Evolutionary conservation across 2,113 vertebrate species (phyloP).

Genomic region (Martes martes): DNA sequence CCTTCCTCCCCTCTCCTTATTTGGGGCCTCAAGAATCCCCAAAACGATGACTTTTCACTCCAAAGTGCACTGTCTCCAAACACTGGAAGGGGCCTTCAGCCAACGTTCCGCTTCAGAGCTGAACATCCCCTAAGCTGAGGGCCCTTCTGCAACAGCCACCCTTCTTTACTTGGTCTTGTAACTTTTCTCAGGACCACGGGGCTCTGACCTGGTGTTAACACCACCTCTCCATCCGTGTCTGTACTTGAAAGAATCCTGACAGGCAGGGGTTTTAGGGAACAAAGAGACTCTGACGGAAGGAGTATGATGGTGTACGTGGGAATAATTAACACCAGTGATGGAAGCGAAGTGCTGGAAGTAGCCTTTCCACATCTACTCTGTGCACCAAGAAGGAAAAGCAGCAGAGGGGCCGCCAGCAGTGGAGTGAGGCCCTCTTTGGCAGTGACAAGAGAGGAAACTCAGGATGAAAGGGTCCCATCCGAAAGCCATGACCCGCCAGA

Average conservation of each 20-base stretch:
- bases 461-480: neutral
- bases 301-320: slow-evolving; percentile 6
- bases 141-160: neutral
- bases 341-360: slow-evolving; percentile 63
- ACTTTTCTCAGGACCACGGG: neutral
- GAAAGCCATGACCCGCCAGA: neutral
- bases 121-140: neutral
- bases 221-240: neutral
- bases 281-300: neutral
- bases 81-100: neutral
- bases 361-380: slow-evolving; percentile 37
- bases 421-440: neutral
- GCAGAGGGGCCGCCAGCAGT: slow-evolving; percentile 10
- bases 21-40: neutral
- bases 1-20: neutral
- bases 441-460: slow-evolving; percentile 49
- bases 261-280: neutral
- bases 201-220: neutral
- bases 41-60: neutral
- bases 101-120: neutral
- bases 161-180: neutral
- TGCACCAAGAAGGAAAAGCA: slow-evolving; percentile 60
- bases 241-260: slow-evolving; percentile 6
- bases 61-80: neutral
- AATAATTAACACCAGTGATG: slow-evolving; percentile 63